A percentile compares a stretch with the other conserved stretches of the same genome.
These are phyloP conservation scores for Lordiphosa fenestrarum DNA, from an alignment of 2,888 invertebrate species.

Conservation along the genomic window DNA sequence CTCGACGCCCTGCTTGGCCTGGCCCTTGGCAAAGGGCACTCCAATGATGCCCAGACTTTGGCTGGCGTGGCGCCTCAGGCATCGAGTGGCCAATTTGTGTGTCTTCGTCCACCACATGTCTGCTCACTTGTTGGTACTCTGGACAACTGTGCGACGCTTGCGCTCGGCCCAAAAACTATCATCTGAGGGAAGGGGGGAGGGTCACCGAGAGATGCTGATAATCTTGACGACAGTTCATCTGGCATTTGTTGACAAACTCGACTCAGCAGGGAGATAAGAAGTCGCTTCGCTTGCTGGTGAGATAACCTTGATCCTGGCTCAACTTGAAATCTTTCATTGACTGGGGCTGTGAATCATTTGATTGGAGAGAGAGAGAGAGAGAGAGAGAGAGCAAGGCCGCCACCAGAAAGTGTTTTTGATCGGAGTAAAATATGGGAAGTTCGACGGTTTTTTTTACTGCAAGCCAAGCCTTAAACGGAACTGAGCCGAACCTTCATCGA, in stretches of 20 bases:
- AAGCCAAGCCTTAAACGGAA: no score
- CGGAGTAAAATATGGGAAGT: no score
- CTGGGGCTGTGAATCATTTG: slow-evolving; percentile 1
- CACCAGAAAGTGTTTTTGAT: no score
- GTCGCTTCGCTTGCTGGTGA: slow-evolving; percentile 14
- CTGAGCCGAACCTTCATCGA: no score
- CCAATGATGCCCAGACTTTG: slow-evolving; percentile 85
- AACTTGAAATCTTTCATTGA: slow-evolving; percentile 1
- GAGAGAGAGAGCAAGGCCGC: no score
- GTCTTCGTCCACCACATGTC: slow-evolving; percentile 42
- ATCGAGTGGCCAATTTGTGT: slow-evolving; percentile 34
- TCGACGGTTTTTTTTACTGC: no score
- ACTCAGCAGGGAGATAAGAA: slow-evolving; percentile 13
- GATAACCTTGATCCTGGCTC: slow-evolving; percentile 65
- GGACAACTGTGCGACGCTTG: no score
- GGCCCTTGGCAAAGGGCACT: slow-evolving; percentile 91
- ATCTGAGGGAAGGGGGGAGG: no score
- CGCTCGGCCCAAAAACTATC: no score
- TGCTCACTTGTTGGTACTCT: not conserved
- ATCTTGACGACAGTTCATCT: no score
- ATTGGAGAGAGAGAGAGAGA: no score
- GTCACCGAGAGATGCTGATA: no score
- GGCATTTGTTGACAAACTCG: slow-evolving; percentile 7
- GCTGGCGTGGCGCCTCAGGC: slow-evolving; percentile 15
- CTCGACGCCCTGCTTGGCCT: slow-evolving; percentile 86